Conservation (phyloP, 2,113 vertebrate species). For the Connochaetes taurinus region DNA sequence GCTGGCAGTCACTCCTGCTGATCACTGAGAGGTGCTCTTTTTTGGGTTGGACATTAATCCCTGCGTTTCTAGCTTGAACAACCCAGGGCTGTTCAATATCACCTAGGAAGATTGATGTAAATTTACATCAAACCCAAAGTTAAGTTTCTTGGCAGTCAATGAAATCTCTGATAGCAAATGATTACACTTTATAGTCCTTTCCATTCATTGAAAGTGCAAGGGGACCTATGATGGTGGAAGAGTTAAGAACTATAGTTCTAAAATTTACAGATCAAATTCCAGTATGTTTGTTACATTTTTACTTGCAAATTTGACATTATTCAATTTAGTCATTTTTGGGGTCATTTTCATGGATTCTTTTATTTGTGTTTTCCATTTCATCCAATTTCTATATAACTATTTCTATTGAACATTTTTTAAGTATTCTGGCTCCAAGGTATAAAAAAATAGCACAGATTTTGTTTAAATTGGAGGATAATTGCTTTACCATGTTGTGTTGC, state of each 20-base stretch:
- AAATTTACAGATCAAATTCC: neutral
- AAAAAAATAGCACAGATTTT: neutral
- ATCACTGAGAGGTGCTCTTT: neutral
- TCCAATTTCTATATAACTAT: neutral
- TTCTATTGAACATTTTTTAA: slow-evolving; percentile 4
- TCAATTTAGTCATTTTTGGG: neutral
- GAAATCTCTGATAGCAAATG: neutral
- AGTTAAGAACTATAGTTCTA: neutral
- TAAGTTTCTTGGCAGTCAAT: neutral
- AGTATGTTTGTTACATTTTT: neutral
- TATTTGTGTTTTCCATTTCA: neutral
- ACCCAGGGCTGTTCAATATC: neutral
- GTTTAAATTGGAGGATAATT: neutral
- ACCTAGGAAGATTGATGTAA: neutral
- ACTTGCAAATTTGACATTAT: neutral
- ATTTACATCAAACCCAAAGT: neutral
- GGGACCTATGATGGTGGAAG: neutral
- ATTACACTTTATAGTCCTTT: neutral
- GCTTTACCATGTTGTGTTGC: neutral
- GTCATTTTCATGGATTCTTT: neutral
- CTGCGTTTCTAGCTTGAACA: neutral
- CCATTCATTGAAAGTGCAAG: neutral
- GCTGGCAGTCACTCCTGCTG: neutral
- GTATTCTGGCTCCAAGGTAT: neutral
- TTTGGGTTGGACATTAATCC: neutral